Conservation (phyloP, 2,113 vertebrate species). For the Phylloscopus trochiloides region DNA sequence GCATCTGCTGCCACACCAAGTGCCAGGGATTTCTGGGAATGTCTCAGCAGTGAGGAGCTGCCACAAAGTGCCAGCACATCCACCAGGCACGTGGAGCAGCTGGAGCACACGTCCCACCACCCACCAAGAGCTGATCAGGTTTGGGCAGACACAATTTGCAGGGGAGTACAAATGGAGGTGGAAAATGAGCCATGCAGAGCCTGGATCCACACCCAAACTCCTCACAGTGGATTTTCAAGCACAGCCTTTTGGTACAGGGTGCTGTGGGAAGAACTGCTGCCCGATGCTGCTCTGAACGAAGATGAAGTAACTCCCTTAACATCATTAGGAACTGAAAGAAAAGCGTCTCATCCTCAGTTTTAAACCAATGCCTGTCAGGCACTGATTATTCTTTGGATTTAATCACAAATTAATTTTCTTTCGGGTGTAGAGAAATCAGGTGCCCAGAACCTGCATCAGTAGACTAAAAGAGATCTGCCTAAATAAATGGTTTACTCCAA, state of each 20-base stretch:
- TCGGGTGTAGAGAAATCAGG: not conserved
- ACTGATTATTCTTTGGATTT: not conserved
- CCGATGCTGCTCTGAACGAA: not conserved
- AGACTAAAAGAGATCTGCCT: not conserved
- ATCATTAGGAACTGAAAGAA: not conserved
- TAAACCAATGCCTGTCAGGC: not conserved
- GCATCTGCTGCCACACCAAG: not conserved
- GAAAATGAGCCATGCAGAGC: not conserved
- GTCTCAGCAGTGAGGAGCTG: not conserved
- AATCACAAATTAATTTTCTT: not conserved
- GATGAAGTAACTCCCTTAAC: not conserved
- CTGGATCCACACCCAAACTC: not conserved
- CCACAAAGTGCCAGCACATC: not conserved
- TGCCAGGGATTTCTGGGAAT: not conserved
- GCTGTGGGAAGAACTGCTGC: not conserved
- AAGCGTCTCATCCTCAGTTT: not conserved
- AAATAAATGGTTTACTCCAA: not conserved
- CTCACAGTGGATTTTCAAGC: accelerated
- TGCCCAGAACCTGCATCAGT: accelerated
- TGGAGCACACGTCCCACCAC: accelerated
- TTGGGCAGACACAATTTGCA: not conserved
- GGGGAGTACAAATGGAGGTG: not conserved
- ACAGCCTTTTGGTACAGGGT: not conserved
- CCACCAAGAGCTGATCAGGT: not conserved
- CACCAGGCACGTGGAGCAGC: not conserved